Evolutionary conservation across 2,797 vertebrate genomes (phyloP).

Genomic region (Poliocrania exsul): DNA sequence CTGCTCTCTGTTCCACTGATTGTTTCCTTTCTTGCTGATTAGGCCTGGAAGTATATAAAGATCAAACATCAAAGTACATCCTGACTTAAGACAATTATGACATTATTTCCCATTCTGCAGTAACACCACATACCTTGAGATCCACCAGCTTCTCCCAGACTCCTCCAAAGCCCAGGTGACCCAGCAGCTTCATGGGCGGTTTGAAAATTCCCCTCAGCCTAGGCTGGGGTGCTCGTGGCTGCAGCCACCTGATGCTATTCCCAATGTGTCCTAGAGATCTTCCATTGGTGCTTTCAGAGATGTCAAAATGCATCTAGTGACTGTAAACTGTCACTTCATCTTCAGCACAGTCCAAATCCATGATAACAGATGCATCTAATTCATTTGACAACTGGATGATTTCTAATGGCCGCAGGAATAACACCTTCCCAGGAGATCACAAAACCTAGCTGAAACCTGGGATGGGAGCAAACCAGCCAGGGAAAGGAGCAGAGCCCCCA

Average conservation of each 20-base stretch:
- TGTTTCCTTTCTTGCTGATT: not conserved
- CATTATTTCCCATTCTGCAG: not conserved
- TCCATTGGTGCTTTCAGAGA: not conserved
- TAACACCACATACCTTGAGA: not conserved
- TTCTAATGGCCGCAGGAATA: not conserved
- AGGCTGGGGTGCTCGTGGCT: too few species aligned
- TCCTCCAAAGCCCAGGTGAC: not conserved
- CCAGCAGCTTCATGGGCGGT: fast-evolving
- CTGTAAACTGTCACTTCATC: not conserved
- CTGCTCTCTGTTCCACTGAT: not conserved
- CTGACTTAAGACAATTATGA: not conserved
- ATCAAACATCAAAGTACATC: not conserved
- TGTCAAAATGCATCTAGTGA: not conserved
- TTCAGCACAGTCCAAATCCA: not conserved
- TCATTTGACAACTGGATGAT: not conserved
- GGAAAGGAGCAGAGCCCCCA: not conserved
- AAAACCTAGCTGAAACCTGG: not conserved
- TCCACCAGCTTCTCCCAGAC: not conserved
- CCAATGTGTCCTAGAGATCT: not conserved
- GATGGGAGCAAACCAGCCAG: not conserved
- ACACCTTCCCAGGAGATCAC: not conserved
- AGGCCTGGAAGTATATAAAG: not conserved
- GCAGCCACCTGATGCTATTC: fast-evolving
- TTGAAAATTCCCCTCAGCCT: not conserved
- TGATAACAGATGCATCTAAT: not conserved